Base-by-base conservation (phyloP, 2,888 invertebrate genomes). In the Archaeoteleia sp. region DNA sequence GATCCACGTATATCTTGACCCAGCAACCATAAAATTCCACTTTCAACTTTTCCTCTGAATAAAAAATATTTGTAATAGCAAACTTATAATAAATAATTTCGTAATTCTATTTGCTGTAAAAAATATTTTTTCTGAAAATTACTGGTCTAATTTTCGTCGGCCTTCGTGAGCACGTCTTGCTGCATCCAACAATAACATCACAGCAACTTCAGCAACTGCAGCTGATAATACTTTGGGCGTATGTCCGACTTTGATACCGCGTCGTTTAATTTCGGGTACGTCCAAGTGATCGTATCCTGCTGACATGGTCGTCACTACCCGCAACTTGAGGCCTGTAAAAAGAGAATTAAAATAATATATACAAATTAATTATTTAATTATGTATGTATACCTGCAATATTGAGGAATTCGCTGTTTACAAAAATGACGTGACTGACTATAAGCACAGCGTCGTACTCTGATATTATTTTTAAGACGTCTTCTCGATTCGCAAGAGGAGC, bases 211-310 rank as follows among this genome's bases (percentile, higher is more conserved):
- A 1, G 97, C 95, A 0, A 95, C 94, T 0, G 95, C 91, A 58
- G 89, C 87, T 46, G 91, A 90, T 8, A 95, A 84, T 0, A 95
- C 94, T 13, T 88, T 87, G 0, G 95, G 94, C 0, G 95, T 94
- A 76, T 94, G 91, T 0, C 95, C 95, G 0, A 96, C 86, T n/a
- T 88, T 88, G 42, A 97, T 91, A 1, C 91, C 90, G 32, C 92
- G 88, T 53, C 87, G 87, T 81, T 90, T 91, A 25, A 96, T 85
- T 78, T 91, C 94, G 0, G 86, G 84, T 0, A 93, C 74, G 79
- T 96, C 94, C 9, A 97, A 89, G 73, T 94, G 93, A 80, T 97
- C 95, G 68, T 91, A 89, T 6, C 97, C 97, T 0, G 95, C 95
- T 0, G 96, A 94, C 91, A 94, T 92, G 0, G 95, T 91, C 0